Percentiles rank a stretch among this genome's conserved stretches.
Evolutionary conservation across 2,888 invertebrate genomes (phyloP).

Genomic region (Amiota minor): DNA sequence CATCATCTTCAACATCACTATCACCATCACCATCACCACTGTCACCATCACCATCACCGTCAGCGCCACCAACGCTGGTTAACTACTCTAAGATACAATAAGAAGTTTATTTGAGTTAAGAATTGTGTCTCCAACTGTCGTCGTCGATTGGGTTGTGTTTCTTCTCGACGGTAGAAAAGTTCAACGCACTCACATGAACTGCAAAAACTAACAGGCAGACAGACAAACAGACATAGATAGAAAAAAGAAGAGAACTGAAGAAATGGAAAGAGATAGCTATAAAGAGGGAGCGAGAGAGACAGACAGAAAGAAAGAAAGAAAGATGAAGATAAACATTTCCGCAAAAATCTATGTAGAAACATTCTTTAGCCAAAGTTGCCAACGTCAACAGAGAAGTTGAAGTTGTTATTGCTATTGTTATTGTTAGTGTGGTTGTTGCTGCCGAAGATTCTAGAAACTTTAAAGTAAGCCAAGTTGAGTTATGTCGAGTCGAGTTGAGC

Average conservation of each 20-base stretch:
- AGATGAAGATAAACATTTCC: slow-evolving; percentile 63
- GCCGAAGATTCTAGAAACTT: slow-evolving; percentile 22
- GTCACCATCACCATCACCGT: no score
- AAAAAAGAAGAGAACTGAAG: slow-evolving; percentile 28
- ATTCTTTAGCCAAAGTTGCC: slow-evolving; percentile 48
- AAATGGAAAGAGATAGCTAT: slow-evolving; percentile 27
- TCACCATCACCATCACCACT: no score
- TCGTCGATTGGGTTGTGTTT: neutral
- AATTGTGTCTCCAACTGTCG: slow-evolving; percentile 14
- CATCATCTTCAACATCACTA: no score
- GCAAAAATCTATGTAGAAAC: slow-evolving; percentile 65
- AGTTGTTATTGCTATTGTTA: neutral
- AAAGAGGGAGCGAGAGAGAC: neutral
- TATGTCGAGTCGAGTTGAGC: slow-evolving; percentile 43
- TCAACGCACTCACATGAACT: slow-evolving; percentile 70
- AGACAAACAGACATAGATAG: slow-evolving; percentile 2
- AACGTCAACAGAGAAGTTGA: neutral
- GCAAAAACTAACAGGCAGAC: slow-evolving; percentile 47
- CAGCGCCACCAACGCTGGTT: neutral
- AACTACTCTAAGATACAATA: neutral
- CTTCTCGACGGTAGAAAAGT: slow-evolving; percentile 47
- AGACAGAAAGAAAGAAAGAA: slow-evolving; percentile 30
- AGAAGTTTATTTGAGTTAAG: neutral
- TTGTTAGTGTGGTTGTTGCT: slow-evolving; percentile 1
- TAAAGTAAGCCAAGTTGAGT: slow-evolving; percentile 49